Conservation (phyloP, 2,113 vertebrate genomes). For the Brachyistius frenatus region DNA sequence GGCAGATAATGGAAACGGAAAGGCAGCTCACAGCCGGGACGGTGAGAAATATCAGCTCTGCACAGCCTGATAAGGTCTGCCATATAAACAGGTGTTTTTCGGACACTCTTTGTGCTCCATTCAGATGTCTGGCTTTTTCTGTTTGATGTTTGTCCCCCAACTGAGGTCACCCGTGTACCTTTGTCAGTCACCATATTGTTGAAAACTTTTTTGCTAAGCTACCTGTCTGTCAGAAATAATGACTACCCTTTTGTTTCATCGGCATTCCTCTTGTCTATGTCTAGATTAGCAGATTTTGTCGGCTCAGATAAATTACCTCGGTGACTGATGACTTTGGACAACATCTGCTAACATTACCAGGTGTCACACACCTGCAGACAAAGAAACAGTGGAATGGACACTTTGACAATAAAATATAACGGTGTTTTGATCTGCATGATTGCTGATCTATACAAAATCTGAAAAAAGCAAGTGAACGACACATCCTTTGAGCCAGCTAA, state of each 20-base stretch:
- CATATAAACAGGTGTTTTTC: slow-evolving; percentile 54
- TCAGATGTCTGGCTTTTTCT: slow-evolving; percentile 47
- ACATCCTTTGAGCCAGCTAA: neutral
- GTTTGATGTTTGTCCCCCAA: slow-evolving; percentile 44
- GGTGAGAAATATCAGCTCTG: slow-evolving; percentile 65
- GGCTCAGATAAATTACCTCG: neutral
- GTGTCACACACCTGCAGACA: slow-evolving; percentile 7
- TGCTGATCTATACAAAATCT: slow-evolving; percentile 5
- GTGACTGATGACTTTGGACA: slow-evolving; percentile 39
- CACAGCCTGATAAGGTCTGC: slow-evolving; percentile 67
- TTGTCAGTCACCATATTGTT: slow-evolving; percentile 26
- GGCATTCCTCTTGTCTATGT: neutral
- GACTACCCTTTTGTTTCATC: neutral
- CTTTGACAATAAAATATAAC: slow-evolving; percentile 24
- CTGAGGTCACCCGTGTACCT: slow-evolving; percentile 32
- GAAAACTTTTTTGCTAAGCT: slow-evolving; percentile 4
- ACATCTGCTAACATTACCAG: slow-evolving; percentile 27
- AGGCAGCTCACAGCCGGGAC: slow-evolving; percentile 42
- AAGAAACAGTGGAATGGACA: neutral
- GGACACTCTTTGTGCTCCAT: slow-evolving; percentile 42
- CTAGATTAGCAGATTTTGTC: neutral
- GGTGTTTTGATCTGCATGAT: slow-evolving; percentile 10
- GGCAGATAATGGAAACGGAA: slow-evolving; percentile 57
- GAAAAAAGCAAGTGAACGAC: slow-evolving; percentile 14
- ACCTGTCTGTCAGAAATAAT: slow-evolving; percentile 10